phyloP scores from a whole-genome alignment of 1,140 invertebrate species.

The Dendrolimus kikuchii region DNA sequence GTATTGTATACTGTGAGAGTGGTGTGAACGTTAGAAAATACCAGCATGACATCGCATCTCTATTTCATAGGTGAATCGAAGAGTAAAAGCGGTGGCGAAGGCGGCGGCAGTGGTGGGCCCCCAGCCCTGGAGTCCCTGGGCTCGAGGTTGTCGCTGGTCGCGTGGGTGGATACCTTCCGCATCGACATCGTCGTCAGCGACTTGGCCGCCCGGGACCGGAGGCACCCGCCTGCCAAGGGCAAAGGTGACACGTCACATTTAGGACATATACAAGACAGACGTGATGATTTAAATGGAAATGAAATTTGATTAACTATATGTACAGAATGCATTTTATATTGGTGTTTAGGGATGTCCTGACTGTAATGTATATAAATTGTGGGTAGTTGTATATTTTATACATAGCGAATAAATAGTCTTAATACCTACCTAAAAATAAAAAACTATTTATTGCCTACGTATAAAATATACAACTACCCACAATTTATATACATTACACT shows the following conservation, averaged over 20 bases:
- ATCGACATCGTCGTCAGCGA: constrained; percentile 96
- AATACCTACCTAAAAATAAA: no score
- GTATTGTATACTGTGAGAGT: no score
- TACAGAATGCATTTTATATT: no score
- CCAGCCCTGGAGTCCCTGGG: constrained; percentile 88
- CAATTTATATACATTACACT: no score
- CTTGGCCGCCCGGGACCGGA: constrained; percentile 73
- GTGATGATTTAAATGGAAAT: neutral
- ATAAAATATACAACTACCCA: no score
- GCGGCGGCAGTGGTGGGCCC: constrained; percentile 16
- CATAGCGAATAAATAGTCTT: no score
- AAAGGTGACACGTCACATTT: constrained; percentile 26
- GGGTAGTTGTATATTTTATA: no score
- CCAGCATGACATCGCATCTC: no score
- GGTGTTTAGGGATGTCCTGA: no score
- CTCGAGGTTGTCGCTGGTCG: constrained; percentile 91
- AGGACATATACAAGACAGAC: neutral
- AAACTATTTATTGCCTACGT: no score
- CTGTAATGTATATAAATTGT: no score
- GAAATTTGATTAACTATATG: neutral
- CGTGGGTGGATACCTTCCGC: constrained; percentile 88
- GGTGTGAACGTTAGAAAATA: no score
- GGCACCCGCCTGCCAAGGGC: constrained; percentile 54
- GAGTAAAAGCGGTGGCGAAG: constrained; percentile 21
- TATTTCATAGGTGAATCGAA: constrained; percentile 38